These are phyloP conservation scores for Haliclona indistincta DNA, from an alignment of 37 sponge, comb jelly and placozoan genomes.

Conservation along the genomic window DNA sequence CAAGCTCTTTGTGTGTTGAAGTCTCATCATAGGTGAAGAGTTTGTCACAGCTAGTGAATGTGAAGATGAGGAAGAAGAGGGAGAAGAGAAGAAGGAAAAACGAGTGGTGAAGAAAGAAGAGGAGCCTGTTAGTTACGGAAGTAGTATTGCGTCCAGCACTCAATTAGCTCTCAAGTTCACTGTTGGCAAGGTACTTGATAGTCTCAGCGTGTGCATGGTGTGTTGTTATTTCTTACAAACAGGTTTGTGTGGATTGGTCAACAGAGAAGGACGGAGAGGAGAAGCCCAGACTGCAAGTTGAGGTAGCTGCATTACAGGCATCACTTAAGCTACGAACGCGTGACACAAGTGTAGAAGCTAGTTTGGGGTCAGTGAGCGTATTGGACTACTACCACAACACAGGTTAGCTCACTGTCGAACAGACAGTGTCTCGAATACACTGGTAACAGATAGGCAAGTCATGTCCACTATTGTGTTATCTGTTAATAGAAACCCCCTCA, in stretches of 20 bases:
- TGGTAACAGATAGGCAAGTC: too few relatives aligned
- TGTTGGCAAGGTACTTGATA: not conserved
- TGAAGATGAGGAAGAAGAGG: slow-evolving; percentile 24
- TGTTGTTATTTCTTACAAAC: not conserved
- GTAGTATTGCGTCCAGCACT: not conserved
- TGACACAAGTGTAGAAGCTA: too few relatives aligned
- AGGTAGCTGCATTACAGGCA: too few relatives aligned
- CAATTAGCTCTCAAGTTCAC: not conserved
- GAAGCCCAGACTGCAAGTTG: too few relatives aligned
- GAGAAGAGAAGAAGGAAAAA: not conserved
- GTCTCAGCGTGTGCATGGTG: not conserved
- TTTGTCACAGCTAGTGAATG: slow-evolving; percentile 74
- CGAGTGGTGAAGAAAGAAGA: not conserved
- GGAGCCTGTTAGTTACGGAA: not conserved
- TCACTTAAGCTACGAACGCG: too few relatives aligned
- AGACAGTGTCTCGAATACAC: too few relatives aligned
- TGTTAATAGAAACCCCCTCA: too few relatives aligned
- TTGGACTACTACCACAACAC: too few relatives aligned
- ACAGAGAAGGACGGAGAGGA: too few relatives aligned
- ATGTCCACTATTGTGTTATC: too few relatives aligned
- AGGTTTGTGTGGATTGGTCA: not conserved
- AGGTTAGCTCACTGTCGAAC: too few relatives aligned
- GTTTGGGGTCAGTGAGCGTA: too few relatives aligned
- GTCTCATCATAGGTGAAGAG: slow-evolving; percentile 22
- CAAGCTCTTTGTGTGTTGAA: not conserved